A percentile compares a stretch with the other conserved stretches of the same genome.
Conservation (phyloP, 2,113 vertebrate genomes). For the Ophiodon elongatus region DNA sequence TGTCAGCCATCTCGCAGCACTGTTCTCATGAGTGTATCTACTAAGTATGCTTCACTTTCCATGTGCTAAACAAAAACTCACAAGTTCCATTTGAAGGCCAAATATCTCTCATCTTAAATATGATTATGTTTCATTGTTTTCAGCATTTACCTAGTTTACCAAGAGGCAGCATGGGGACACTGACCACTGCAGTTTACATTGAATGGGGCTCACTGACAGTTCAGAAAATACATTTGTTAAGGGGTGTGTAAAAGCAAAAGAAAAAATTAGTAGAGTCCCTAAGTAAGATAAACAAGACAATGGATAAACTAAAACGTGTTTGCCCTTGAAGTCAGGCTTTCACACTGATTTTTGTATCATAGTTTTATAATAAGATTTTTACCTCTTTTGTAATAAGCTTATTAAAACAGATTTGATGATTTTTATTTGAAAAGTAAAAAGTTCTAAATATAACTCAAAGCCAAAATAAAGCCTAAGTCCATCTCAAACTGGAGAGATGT, state of each 20-base stretch:
- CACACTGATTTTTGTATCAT: neutral
- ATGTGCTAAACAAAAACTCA: neutral
- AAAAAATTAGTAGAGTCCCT: neutral
- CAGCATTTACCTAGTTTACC: neutral
- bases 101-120: neutral
- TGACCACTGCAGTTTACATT: neutral
- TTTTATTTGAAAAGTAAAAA: constrained; percentile 24
- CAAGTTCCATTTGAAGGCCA: neutral
- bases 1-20: neutral
- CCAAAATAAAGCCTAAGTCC: neutral
- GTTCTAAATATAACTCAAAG: constrained; percentile 39
- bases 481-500: neutral
- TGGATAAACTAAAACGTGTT: neutral
- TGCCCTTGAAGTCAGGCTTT: neutral
- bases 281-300: neutral
- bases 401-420: constrained; percentile 17
- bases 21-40: neutral
- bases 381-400: neutral
- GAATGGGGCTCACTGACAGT: neutral
- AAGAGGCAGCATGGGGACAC: too few species aligned
- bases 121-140: neutral
- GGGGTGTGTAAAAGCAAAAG: neutral
- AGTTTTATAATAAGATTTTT: neutral
- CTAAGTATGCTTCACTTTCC: neutral
- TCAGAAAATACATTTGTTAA: neutral